Base-by-base conservation (phyloP, 2,113 vertebrate species). In the Pteronura brasiliensis region DNA sequence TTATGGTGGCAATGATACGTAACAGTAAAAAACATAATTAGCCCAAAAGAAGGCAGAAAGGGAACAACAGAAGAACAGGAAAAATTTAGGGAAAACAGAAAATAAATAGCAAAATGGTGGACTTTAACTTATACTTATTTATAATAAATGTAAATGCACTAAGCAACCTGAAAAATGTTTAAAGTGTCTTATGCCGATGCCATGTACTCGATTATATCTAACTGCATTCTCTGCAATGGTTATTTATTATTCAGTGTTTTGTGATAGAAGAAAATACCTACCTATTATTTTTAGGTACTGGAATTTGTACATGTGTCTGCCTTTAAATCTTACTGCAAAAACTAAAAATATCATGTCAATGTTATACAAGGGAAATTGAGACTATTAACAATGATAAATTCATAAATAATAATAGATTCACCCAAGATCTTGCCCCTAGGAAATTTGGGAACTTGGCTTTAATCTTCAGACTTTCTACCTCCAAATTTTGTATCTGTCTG, bases 191-290 rank as follows among this genome's bases (percentile, higher is more conserved):
- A 79, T 0, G 20, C 6, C 7, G 13, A 44, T 8, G 29, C 0
- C 6, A 0, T 3, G 4, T n/a, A 27, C 3, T 57, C 65, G n/a
- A 0, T 36, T 0, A 0, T 52, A 55, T 12, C 4, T 67, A 31
- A 47, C 27, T 39, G 8, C 3, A 47, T 36, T 55, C 23, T 95
- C 4, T 47, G 4, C 10, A 39, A 2, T 44, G 2, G 1, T 12
- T 82, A 14, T 39, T 79, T 2, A 34, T 67, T 61, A 52, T 17
- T 74, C 11, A 82, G 4, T 29, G 0, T 57, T 90, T 47, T 23
- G 2, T 52, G 21, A 47, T 6, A 29, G 34, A 77, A 39, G 31
- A 93, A 88, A 20, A 76, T 76, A 31, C 14, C 6, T 74, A 27
- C 23, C 4, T 74, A 42, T 47, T 47, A 74, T 74, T 74, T 95